Percentiles rank a stretch among this genome's conserved stretches.
These are phyloP conservation scores for Heterochromis multidens DNA, from an alignment of 2,113 vertebrate species.

Conservation along the genomic window DNA sequence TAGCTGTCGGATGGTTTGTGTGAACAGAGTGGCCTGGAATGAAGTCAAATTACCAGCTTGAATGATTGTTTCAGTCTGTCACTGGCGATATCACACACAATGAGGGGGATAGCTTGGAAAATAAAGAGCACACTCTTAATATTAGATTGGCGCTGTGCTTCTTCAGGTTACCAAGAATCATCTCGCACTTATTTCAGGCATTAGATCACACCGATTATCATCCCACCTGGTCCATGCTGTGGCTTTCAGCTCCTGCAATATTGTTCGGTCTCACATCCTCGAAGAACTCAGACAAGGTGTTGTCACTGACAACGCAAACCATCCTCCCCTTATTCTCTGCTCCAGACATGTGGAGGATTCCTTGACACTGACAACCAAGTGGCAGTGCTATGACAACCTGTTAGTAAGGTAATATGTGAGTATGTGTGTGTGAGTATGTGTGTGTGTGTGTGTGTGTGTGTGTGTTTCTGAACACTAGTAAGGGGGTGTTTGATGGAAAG, in stretches of 20 bases:
- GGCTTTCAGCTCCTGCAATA: constrained; percentile 32
- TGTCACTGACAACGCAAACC: constrained; percentile 60
- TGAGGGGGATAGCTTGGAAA: not conserved
- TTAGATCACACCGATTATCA: constrained; percentile 38
- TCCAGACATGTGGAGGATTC: constrained; percentile 55
- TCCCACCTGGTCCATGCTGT: not conserved
- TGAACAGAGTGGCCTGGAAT: not conserved
- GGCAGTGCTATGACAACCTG: constrained; percentile 65
- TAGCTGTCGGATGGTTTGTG: not conserved
- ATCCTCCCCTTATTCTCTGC: constrained; percentile 33
- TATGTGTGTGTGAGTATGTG: constrained; percentile 2
- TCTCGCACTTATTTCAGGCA: constrained; percentile 35
- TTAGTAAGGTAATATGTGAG: constrained; percentile 43
- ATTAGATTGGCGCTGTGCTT: not conserved
- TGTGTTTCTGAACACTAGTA: constrained; percentile 6
- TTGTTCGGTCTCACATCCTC: constrained; percentile 35
- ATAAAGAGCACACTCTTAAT: not conserved
- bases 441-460: constrained; percentile 13
- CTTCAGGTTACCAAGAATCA: not conserved
- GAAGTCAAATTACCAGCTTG: not conserved
- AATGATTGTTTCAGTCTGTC: not conserved
- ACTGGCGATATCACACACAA: not conserved
- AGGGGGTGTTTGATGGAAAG: constrained; percentile 61
- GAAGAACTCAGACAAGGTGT: constrained; percentile 52
- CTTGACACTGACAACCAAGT: constrained; percentile 60